Evolutionary conservation across 2,888 invertebrate species (phyloP), one percentile per base, ranked within the genome.

Genomic region (Philereme vetulata): DNA sequence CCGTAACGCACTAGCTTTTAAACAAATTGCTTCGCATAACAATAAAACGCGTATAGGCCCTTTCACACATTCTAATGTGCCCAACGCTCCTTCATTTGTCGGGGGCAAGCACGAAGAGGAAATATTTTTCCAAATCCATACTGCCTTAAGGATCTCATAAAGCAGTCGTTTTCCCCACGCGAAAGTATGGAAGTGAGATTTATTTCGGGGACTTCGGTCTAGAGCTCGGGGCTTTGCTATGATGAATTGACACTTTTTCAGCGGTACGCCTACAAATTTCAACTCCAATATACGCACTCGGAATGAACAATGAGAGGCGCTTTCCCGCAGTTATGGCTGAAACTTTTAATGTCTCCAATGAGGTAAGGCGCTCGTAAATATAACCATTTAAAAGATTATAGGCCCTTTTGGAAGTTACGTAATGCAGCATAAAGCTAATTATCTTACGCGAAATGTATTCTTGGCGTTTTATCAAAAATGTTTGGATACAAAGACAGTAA

Each of bases 111-210:
- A 90, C 89, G 90, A 80, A 85, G 83, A 84, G 88, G 92, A 90
- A 92, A 92, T 92, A 93, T 92, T 92, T 92, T 86, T 86, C 89
- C 88, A 91, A 93, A 93, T 92, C 92, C 92, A 92, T 92, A 92
- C 92, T 89, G 92, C 92, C 92, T 92, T 92, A 91, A 92, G 92
- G 90, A 90, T 92, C 91, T 82, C 92, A 92, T 93, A 93, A 93
- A 93, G 85, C 90, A 92, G 88, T 88, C 90, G 89, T 86, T 87
- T 85, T 88, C 90, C 90, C 88, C 87, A 84, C 89, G 90, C 87
- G 86, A 88, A 89, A 91, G 92, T 91, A 92, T 90, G 89, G 88
- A 89, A 92, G 92, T 89, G 86, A 92, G 92, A 93, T 93, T 93
- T 92, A 93, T 92, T 76, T 74, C 78, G 82, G 89, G 88, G 90